Evolutionary conservation across 1,140 invertebrate genomes (phyloP), one percentile per base, ranked within the genome.

Genomic region (Zeugodacus cucurbitae): DNA sequence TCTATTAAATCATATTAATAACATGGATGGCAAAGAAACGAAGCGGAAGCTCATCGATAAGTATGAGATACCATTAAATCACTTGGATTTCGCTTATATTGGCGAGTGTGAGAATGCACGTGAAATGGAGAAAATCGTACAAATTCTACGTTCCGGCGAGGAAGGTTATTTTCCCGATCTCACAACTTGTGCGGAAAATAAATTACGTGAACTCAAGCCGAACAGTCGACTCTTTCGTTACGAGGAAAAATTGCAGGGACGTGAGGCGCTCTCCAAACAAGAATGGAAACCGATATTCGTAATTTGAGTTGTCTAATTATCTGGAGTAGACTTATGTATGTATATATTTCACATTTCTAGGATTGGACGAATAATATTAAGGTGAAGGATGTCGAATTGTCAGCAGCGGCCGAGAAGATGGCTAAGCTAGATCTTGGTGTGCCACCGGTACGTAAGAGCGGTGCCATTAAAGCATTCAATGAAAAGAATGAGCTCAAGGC

Each of bases 141-240:
- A 93, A 70, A 94, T 96, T 58, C 91, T 96, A 26, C 93, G 94
- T 88, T 96, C 96, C 54, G 95, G 96, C n/a, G 95, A 96, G 92
- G 96, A 96, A 94, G 96, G 96, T 2, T 91, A 92, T 88, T 96
- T 94, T 93, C 96, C 96, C 10, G 94, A 96, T 88, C 92, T 96
- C 54, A 92, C 93, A 0, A 93, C 91, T 57, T 94, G 92, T 89
- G 94, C 95, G 2, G 95, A 96, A 91, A 91, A 95, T 3, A 94
- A 94, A 87, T 90, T 96, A 7, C 89, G 89, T 3, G 74, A 87
- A 64, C 86, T 96, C 2, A 94, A 95, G 87, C 95, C 95, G 2
- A 92, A 93, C 0, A 96, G 95, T 90, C 92, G 91, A 88, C 88
- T 95, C 41, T 92, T 96, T 88, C 91, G 94, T 59, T 91, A 93